Base-by-base conservation (phyloP, 23 tunicate species). In the Halocynthia roretzi region DNA sequence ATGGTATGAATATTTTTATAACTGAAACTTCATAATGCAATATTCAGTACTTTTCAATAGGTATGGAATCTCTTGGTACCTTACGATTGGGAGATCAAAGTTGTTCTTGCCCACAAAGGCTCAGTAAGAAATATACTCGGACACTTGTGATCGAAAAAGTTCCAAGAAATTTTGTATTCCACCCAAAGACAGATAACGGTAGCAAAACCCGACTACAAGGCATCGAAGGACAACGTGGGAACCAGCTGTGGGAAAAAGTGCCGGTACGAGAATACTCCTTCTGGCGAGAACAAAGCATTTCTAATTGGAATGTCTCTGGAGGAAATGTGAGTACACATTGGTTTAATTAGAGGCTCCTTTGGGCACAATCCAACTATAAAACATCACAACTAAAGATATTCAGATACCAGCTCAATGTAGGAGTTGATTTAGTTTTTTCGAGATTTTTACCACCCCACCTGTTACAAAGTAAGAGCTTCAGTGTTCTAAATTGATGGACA, bases 31-130 rank as follows among this genome's bases (percentile, higher is more conserved):
- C 14, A n/a, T 68, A 19, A 18, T 15, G 20, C 12, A 19, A 12
- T 50, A 18, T 18, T 23, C 57, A n/a, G 20, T 70, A 17, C 10
- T 50, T 12, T n/a, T 8, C 17, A 17, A 17, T 62, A 80, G 96
- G 96, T 21, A 54, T 61, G 75, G 96, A 89, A 54, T 80, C 96
- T 18, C 81, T 89, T 6, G 96, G 96, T 18, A 89, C 90, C n/a
- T 54, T 89, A 51, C 79, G 87, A 56, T 69, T 89, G 8, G 88
- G 96, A 40, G 80, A 89, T 51, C 81, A 85, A 9, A n/a, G 31
- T 6, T 11, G 9, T 7, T 76, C 68, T 52, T 78, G 72, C 5
- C 56, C 68, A 31, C 84, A 83, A 50, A 87, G 80, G 53, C 74
- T 81, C 7, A 84, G 80, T 7, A 76, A 65, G 44, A 83, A 80